These are phyloP conservation scores for Rutpela maculata DNA, from an alignment of 2,888 invertebrate genomes.

Conservation along the genomic window DNA sequence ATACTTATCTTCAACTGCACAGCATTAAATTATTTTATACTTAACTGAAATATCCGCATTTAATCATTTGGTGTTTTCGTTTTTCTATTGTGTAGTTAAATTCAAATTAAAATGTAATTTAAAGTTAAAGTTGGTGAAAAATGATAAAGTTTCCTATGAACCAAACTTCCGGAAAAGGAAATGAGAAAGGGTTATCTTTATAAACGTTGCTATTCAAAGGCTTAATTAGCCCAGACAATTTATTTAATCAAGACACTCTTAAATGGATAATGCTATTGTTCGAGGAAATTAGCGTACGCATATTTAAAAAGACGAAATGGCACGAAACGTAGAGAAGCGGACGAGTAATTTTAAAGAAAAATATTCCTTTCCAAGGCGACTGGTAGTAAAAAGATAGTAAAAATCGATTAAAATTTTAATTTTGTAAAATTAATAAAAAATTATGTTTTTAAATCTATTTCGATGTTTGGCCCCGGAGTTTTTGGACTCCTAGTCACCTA, in stretches of 20 bases:
- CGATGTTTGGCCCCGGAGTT: no score
- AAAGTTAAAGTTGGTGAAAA: constrained; percentile 11
- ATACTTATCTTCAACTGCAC: no score
- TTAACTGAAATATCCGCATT: not conserved
- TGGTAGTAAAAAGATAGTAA: no score
- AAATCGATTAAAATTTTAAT: no score
- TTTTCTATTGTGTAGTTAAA: constrained; percentile 1
- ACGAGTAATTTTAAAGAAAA: no score
- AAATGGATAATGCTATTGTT: constrained; percentile 1
- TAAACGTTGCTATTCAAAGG: constrained; percentile 8
- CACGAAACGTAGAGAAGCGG: not conserved
- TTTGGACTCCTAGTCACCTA: no score
- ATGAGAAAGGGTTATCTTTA: constrained; percentile 21
- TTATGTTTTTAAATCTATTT: no score
- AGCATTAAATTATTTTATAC: no score
- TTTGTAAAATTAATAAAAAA: no score
- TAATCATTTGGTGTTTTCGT: not conserved
- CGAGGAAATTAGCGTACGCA: not conserved
- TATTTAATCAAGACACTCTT: not conserved
- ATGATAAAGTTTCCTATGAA: constrained; percentile 5
- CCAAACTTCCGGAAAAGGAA: constrained; percentile 11
- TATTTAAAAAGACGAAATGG: not conserved
- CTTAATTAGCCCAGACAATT: constrained; percentile 7
- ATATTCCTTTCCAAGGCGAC: no score
- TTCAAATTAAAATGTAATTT: constrained; percentile 18